phyloP scores from a whole-genome alignment of 2,113 vertebrate species.

The Anguilla japonica region DNA sequence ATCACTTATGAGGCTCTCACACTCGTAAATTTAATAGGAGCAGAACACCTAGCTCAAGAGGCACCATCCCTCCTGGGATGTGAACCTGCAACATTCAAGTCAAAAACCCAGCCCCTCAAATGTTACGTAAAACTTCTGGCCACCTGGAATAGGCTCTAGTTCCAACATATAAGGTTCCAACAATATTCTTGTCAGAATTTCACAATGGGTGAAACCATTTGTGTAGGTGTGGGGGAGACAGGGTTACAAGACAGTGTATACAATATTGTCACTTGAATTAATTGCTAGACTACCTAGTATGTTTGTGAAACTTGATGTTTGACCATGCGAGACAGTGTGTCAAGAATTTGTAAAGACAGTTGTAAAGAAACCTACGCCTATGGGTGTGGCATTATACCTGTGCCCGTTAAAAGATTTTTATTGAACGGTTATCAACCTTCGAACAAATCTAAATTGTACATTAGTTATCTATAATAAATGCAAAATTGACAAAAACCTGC shows the following conservation, averaged over 20 bases:
- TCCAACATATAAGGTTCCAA: not conserved
- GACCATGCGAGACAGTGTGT: no score
- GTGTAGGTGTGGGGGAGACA: not conserved
- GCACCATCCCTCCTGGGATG: not conserved
- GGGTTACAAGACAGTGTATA: no score
- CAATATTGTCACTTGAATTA: not conserved
- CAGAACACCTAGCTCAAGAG: not conserved
- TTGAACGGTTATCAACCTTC: not conserved
- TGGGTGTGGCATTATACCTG: no score
- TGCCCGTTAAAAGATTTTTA: no score
- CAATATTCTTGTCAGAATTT: not conserved
- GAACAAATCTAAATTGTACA: not conserved
- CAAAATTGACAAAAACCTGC: not conserved
- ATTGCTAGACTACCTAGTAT: not conserved
- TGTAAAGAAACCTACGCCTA: no score
- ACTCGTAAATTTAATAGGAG: not conserved
- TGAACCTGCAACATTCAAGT: not conserved
- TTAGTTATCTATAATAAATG: not conserved
- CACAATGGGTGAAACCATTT: not conserved
- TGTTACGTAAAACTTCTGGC: not conserved
- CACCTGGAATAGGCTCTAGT: not conserved
- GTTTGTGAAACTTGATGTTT: no score
- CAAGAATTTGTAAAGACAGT: no score
- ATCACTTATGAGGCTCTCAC: not conserved
- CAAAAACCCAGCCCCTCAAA: not conserved